Evolutionary conservation across 64 coral and sea anemone genomes (phyloP), one percentile per base, ranked within the genome.

Genomic region (Hydrozoanthus tunicans): DNA sequence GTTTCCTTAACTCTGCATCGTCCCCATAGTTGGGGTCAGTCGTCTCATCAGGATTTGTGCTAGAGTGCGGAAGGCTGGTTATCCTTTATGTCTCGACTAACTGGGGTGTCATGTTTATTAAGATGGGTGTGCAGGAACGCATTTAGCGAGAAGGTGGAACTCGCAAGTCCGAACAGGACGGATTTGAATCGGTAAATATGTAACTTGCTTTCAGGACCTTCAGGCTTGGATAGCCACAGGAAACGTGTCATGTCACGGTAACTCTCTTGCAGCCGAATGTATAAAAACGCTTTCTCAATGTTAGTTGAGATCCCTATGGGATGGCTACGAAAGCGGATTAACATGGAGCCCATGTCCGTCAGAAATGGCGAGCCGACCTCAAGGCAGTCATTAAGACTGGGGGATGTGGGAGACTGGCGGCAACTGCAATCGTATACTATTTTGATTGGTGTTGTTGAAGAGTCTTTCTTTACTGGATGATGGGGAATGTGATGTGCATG

Each of bases 21-120:
- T 89, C 51, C 13, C 85, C 62, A 70, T 81, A 81, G 75, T 26
- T 79, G 5, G 92, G 92, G 55, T 94, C 88, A 63, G 68, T 25
- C 10, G 78, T 23, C 56, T 89, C 62, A 26, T 93, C 92, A 10
- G 5, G 14, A 7, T 89, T 83, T 79, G 62, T 52, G 32, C 1
- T 17, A 14, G 83, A 17, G 65, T 88, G 62, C 32, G 91, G 91
- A 14, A 89, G 83, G 3, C 68, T 53, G 51, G 75, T 88, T 1
- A 93, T 65, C 24, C 91, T 78, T 78, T 53, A 78, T 78, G 76
- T 78, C 77, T 56, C 17, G 77, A 84, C 56, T 66, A 84, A 84
- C 81, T 6, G 81, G 81, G 81, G 61, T 84, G 56, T 84, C 59
- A 61, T 59, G 81, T 58, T 84, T 25, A 84, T 66, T 59, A 61